phyloP scores from a whole-genome alignment of 1,140 invertebrate genomes.

The Pseudoatta argentina region DNA sequence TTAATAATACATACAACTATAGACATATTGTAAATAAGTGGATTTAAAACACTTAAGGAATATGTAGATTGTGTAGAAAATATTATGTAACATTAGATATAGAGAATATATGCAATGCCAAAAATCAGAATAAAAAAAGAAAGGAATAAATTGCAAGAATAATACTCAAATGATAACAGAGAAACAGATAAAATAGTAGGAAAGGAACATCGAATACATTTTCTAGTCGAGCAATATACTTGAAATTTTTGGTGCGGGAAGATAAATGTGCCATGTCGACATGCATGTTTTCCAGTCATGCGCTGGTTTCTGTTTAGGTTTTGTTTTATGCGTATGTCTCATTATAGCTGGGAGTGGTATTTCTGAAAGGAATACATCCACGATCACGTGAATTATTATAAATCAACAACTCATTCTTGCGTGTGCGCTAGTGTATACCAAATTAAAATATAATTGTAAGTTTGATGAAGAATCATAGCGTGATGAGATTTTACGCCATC shows the following conservation, averaged over 20 bases:
- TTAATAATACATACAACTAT: constrained; percentile 12
- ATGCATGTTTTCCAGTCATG: constrained; percentile 67
- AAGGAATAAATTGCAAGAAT: constrained; percentile 12
- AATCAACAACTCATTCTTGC: constrained; percentile 46
- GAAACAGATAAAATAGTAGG: constrained; percentile 14
- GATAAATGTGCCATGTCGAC: constrained; percentile 65
- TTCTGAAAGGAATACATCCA: constrained; percentile 72
- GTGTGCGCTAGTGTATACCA: constrained; percentile 48
- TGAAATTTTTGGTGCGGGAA: constrained; percentile 53
- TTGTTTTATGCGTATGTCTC: constrained; percentile 52
- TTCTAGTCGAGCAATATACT: constrained; percentile 58
- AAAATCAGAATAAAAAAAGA: constrained; percentile 6
- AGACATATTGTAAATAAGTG: background rate
- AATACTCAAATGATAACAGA: constrained; percentile 8
- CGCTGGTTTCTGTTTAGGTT: constrained; percentile 46
- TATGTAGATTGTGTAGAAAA: constrained; percentile 23
- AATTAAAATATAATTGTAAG: constrained; percentile 52
- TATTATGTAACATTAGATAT: background rate
- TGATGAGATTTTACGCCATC: constrained; percentile 65
- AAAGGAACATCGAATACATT: constrained; percentile 42
- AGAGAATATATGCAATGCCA: background rate
- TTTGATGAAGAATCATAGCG: constrained; percentile 61
- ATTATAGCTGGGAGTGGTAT: constrained; percentile 54
- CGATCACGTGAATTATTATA: constrained; percentile 63
- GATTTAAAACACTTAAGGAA: background rate